These are phyloP conservation scores for Otolemur crassicaudatus DNA, from an alignment of 2,797 vertebrate genomes.

Conservation along the genomic window DNA sequence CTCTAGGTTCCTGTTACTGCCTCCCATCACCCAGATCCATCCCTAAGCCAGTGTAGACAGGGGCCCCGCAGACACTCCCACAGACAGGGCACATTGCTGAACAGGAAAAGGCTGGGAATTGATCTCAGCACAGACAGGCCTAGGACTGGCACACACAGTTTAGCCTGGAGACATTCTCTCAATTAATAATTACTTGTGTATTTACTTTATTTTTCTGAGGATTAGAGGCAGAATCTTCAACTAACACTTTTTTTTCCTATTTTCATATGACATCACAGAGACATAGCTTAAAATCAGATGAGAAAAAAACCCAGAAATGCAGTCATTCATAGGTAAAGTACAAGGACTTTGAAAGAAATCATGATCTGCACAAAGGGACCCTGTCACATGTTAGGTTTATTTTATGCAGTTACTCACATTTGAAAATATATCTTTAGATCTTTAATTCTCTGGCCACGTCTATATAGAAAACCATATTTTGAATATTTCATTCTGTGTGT, in stretches of 20 bases:
- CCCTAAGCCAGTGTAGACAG: not conserved
- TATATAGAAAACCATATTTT: not conserved
- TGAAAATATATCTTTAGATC: not conserved
- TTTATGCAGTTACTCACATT: not conserved
- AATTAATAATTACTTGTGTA: not conserved
- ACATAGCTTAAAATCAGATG: not conserved
- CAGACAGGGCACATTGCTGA: not conserved
- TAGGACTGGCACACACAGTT: not conserved
- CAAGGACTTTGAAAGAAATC: conserved; percentile 77
- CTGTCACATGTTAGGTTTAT: not conserved
- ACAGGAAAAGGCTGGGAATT: not conserved
- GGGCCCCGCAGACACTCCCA: rapidly evolving
- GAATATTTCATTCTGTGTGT: conserved; percentile 5
- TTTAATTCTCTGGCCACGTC: not conserved
- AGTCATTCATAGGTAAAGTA: conserved; percentile 67
- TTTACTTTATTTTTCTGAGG: not conserved
- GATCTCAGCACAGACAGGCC: not conserved
- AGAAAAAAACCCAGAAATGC: conserved; percentile 20
- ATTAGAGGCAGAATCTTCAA: not conserved
- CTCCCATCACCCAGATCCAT: not conserved
- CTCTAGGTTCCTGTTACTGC: too few relatives aligned
- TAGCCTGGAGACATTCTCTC: not conserved
- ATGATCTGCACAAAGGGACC: conserved; percentile 64
- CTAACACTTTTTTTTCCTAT: not conserved
- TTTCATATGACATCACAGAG: conserved; percentile 21